These are phyloP conservation scores for Masticophis lateralis DNA, from an alignment of 2,797 vertebrate species.

Conservation along the genomic window DNA sequence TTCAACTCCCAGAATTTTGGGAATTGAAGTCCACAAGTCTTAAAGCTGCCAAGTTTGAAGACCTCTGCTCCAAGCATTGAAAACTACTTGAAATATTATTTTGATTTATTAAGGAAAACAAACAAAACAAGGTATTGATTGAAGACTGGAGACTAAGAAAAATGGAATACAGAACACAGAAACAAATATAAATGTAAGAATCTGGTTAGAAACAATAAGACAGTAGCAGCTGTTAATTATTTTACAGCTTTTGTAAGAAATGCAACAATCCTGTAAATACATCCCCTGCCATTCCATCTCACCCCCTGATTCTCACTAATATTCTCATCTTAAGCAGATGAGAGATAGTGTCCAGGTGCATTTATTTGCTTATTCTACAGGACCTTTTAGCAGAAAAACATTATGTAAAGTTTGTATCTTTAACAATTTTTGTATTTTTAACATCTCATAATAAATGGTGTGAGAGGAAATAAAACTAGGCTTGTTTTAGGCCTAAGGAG, in stretches of 20 bases:
- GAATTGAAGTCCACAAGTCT: too few species aligned
- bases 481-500: not conserved
- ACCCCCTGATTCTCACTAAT: constrained; percentile 51
- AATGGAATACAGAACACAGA: not conserved
- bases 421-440: not conserved
- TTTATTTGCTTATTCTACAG: constrained; percentile 41
- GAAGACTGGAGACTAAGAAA: not conserved
- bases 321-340: constrained; percentile 57
- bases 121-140: not conserved
- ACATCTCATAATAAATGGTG: not conserved
- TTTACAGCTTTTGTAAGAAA: constrained; percentile 44
- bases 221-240: constrained; percentile 13
- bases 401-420: not conserved
- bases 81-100: not conserved
- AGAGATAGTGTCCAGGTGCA: constrained; percentile 38
- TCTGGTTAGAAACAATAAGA: constrained; percentile 6
- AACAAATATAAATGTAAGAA: constrained; percentile 15
- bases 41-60: too few species aligned
- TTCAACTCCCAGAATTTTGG: too few species aligned
- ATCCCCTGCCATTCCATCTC: not conserved
- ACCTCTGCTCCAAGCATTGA: not conserved
- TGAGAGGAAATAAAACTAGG: not conserved
- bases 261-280: constrained; percentile 46
- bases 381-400: not conserved
- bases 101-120: not conserved